Base-by-base conservation (phyloP, 2,113 vertebrate species). In the Grantiella picta region DNA sequence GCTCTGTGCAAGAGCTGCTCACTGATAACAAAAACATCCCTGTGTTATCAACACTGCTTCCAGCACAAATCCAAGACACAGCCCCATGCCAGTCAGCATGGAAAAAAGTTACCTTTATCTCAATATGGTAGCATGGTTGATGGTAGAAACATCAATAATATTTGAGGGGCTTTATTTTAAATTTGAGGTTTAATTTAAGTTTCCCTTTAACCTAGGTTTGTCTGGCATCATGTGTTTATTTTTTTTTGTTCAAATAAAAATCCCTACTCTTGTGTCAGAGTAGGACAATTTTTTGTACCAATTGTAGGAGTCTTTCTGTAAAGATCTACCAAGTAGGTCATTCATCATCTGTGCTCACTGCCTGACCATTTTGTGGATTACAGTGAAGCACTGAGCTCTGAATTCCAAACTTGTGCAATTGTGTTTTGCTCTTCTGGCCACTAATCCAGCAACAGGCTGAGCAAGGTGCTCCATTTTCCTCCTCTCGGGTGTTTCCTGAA, bases 1-100 rank as follows among this genome's bases (percentile, higher is more conserved):
- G 29, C 15, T 25, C 22, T 40, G 25, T 47, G 75, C 20, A 5
- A 50, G 27, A 20, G 19, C 60, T 80, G 66, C 53, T 73, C 29
- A 0, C 24, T 35, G 60, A 47, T 66, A 54, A 54, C 60, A 27
- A 36, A 53, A 53, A 5, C 47, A 35, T 27, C n/a, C 19, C n/a
- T 21, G 29, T 23, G n/a, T 24, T 61, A 42, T 66, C 60, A 47
- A 1, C 24, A 10, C 13, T 12, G 38, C 54, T 40, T 59, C n/a
- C 38, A 40, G n/a, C 38, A 47, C n/a, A 17, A 31, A 42, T 5
- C 65, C 50, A 15, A 45, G 28, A 1, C 35, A 13, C 53, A 69
- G 47, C n/a, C 29, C 29, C 0, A 0, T 19, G 42, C 15, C 38
- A 31, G 15, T 7, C 61, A 33, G 3, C 1, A 5, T 12, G 31